These are phyloP conservation scores for Heliconius aoede DNA, from an alignment of 2,888 invertebrate genomes.

Conservation along the genomic window DNA sequence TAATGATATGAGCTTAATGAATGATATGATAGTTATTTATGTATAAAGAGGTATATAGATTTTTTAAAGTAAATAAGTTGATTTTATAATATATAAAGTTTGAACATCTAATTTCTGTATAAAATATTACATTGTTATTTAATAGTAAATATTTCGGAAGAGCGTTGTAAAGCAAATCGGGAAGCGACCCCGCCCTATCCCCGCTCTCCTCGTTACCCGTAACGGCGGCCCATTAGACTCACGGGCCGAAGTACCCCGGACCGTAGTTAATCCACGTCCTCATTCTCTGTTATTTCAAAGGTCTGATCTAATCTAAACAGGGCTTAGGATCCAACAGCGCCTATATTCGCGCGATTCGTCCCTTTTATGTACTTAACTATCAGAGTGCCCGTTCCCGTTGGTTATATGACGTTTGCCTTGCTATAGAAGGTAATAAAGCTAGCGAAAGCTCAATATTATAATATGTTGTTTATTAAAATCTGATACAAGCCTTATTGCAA, in stretches of 20 bases:
- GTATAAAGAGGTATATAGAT: not conserved
- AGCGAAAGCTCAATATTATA: constrained; percentile 73
- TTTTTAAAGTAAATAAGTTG: not conserved
- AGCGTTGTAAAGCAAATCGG: constrained; percentile 58
- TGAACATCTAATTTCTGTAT: constrained; percentile 22
- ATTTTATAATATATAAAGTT: not conserved
- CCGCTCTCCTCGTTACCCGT: constrained; percentile 80
- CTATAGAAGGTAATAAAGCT: constrained; percentile 78
- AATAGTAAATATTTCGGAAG: constrained; percentile 57
- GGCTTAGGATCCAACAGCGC: constrained; percentile 81
- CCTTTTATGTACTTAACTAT: constrained; percentile 82
- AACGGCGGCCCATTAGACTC: constrained; percentile 82
- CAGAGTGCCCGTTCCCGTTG: constrained; percentile 66
- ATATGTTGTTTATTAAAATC: constrained; percentile 62
- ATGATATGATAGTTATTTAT: not conserved
- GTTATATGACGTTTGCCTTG: constrained; percentile 72
- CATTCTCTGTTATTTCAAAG: constrained; percentile 84
- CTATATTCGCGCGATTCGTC: constrained; percentile 81
- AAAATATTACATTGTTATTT: constrained; percentile 33
- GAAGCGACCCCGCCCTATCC: constrained; percentile 58
- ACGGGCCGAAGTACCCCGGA: constrained; percentile 81
- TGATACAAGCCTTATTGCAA: not conserved
- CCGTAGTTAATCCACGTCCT: constrained; percentile 84
- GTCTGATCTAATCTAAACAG: constrained; percentile 84
- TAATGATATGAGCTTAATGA: too few species aligned